A percentile compares a stretch with the other conserved stretches of the same genome.
Evolutionary conservation across 2,113 vertebrate species (phyloP).

Genomic region (Merops nubicus): DNA sequence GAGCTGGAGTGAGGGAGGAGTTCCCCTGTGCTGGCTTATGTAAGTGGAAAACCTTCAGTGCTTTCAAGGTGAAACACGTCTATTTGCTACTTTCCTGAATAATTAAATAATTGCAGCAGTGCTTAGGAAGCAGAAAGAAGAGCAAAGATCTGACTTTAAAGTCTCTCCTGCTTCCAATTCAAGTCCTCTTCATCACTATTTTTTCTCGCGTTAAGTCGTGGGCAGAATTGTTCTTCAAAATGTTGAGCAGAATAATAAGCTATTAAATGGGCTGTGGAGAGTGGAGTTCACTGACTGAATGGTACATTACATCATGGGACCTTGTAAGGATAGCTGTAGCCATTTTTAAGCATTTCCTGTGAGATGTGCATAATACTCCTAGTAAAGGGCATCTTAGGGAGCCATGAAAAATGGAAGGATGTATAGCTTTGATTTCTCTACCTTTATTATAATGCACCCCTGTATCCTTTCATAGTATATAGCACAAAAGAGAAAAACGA

Average conservation of each 20-base stretch:
- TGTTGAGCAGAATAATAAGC: neutral
- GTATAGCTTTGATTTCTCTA: neutral
- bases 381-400: neutral
- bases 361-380: neutral
- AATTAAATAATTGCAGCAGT: neutral
- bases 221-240: neutral
- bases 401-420: neutral
- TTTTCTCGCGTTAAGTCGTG: rapidly evolving
- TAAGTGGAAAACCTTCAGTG: neutral
- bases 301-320: neutral
- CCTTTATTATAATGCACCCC: neutral
- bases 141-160: neutral
- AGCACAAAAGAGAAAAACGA: neutral
- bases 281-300: neutral
- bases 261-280: neutral
- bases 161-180: neutral
- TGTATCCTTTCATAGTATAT: neutral
- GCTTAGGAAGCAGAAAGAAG: neutral
- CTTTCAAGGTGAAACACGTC: neutral
- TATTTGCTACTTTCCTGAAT: neutral
- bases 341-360: neutral
- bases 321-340: neutral
- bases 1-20: neutral
- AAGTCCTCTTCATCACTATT: rapidly evolving
- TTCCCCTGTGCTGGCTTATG: neutral